Evolutionary conservation across 2,797 vertebrate genomes (phyloP).

Genomic region (Psittacula echo): DNA sequence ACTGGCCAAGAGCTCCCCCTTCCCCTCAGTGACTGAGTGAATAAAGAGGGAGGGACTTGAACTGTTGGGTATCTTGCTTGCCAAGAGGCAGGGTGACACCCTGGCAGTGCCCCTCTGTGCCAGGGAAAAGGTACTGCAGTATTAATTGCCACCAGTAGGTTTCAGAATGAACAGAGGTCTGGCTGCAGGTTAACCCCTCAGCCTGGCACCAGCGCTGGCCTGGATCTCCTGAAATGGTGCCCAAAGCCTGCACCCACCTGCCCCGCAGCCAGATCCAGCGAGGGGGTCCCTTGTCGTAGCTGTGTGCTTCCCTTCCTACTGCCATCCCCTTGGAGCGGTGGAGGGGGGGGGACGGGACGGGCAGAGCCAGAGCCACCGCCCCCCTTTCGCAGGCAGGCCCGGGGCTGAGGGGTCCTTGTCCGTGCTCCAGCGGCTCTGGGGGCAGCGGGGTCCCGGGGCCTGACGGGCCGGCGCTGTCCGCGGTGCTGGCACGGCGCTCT

Average conservation of each 20-base stretch:
- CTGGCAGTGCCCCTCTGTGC: background rate
- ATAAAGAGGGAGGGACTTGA: background rate
- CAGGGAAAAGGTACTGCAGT: background rate
- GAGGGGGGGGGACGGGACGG: background rate
- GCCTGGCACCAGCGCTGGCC: background rate
- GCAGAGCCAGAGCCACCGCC: background rate
- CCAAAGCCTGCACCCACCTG: background rate
- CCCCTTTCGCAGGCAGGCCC: fast-evolving
- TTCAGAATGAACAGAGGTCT: background rate
- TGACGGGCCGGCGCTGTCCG: constrained; percentile 39
- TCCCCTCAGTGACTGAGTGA: background rate
- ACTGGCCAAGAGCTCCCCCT: background rate
- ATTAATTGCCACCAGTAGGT: background rate
- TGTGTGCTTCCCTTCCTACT: background rate
- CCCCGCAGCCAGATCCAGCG: background rate
- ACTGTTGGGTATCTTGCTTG: background rate
- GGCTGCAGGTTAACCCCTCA: background rate
- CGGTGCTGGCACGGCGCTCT: constrained; percentile 59
- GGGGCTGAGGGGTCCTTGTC: background rate
- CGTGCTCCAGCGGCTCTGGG: background rate
- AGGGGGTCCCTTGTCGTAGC: background rate
- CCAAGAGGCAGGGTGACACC: background rate
- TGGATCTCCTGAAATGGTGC: background rate
- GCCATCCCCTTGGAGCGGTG: too few relatives aligned
- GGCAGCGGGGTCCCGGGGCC: background rate